Evolutionary conservation across 2,797 vertebrate species (phyloP).

Genomic region (Macrochelys suwanniensis): DNA sequence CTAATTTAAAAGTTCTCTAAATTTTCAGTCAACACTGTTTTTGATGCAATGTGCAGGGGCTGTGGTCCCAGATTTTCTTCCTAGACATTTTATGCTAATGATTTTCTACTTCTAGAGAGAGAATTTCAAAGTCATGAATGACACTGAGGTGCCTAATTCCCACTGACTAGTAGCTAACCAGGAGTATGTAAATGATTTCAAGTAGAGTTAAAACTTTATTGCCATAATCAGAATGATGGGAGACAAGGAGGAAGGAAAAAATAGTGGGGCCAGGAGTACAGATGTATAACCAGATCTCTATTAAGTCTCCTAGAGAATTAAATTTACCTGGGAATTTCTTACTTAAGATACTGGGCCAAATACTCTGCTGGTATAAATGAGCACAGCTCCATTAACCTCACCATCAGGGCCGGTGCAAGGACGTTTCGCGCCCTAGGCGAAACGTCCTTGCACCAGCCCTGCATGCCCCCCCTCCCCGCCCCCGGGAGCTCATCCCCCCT

Average conservation of each 20-base stretch:
- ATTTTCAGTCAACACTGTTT: slow-evolving; percentile 7
- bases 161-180: neutral
- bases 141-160: neutral
- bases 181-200: neutral
- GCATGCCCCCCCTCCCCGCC: too few relatives aligned
- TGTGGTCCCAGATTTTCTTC: neutral
- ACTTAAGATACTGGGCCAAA: neutral
- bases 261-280: neutral
- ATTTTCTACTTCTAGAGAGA: neutral
- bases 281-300: neutral
- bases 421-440: too few relatives aligned
- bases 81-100: slow-evolving; percentile 18
- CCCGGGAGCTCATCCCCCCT: too few relatives aligned
- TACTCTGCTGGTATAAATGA: neutral
- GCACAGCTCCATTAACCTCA: neutral
- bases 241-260: neutral
- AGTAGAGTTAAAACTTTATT: slow-evolving; percentile 17
- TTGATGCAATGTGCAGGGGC: neutral
- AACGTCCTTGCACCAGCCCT: too few relatives aligned
- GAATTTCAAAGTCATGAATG: slow-evolving; percentile 45
- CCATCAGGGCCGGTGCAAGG: rapidly evolving
- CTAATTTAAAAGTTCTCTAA: slow-evolving; percentile 10
- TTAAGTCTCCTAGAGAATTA: neutral
- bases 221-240: neutral
- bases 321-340: neutral